A percentile compares a stretch with the other conserved stretches of the same genome.
Evolutionary conservation across 2,113 vertebrate genomes (phyloP).

Genomic region (Puffinus mauretanicus): DNA sequence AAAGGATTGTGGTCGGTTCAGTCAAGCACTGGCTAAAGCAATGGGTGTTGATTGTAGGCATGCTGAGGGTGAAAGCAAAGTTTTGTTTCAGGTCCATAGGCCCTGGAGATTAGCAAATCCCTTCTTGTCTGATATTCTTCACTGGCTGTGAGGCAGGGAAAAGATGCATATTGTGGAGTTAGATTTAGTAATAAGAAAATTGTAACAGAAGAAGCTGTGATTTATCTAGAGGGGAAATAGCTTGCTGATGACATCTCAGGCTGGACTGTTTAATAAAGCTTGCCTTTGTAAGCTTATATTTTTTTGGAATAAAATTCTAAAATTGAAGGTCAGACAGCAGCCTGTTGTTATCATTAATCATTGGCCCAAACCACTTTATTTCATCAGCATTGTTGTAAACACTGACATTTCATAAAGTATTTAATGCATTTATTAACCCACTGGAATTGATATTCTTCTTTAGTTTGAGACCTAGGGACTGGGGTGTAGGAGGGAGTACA

Average conservation of each 20-base stretch:
- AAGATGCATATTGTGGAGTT: background rate
- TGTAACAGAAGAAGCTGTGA: background rate
- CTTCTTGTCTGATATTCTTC: background rate
- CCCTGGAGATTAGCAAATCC: background rate
- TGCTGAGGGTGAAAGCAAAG: background rate
- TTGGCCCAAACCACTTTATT: background rate
- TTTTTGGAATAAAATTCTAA: background rate
- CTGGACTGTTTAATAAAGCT: constrained; percentile 23
- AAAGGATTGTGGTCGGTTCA: background rate
- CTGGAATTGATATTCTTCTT: background rate
- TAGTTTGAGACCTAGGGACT: background rate
- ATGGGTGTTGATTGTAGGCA: background rate
- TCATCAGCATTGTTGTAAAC: constrained; percentile 6
- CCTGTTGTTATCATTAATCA: background rate
- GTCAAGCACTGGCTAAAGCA: background rate
- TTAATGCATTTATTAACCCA: background rate
- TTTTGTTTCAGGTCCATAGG: background rate
- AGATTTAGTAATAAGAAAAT: background rate
- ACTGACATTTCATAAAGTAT: background rate
- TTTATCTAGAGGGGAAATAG: constrained; percentile 57
- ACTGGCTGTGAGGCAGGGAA: background rate
- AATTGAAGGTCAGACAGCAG: background rate
- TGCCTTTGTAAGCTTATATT: constrained; percentile 7
- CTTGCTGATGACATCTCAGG: constrained; percentile 33
- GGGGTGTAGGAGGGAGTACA: background rate